Evolutionary conservation across 2,888 invertebrate genomes (phyloP).

Genomic region (Taphrorychus bicolor): DNA sequence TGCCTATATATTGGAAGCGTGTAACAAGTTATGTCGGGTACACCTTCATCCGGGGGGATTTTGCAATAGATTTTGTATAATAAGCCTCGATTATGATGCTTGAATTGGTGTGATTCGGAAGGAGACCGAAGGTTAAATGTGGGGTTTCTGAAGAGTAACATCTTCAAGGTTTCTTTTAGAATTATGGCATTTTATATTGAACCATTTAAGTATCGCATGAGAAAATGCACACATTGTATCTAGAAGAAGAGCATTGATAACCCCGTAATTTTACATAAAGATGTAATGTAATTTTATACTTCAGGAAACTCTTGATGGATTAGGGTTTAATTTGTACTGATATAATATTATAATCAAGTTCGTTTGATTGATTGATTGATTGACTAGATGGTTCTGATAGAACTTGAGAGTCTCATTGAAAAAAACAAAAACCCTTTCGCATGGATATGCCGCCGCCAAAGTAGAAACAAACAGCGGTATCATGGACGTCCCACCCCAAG

Average conservation of each 20-base stretch:
- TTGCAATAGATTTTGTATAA: constrained; percentile 15
- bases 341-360: too few species aligned
- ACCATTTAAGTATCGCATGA: too few species aligned
- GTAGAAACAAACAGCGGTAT: not conserved
- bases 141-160: too few species aligned
- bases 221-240: too few species aligned
- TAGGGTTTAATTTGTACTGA: too few species aligned
- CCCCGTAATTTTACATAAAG: not conserved
- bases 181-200: too few species aligned
- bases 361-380: too few species aligned
- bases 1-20: constrained; percentile 16
- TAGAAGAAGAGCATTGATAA: not conserved
- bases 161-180: too few species aligned
- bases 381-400: not conserved
- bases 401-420: not conserved
- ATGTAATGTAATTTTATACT: too few species aligned
- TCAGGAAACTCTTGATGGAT: too few species aligned
- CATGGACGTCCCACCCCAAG: not conserved
- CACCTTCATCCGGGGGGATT: constrained; percentile 20
- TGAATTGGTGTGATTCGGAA: not conserved
- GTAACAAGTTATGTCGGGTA: constrained; percentile 12
- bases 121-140: not conserved
- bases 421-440: too few species aligned
- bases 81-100: not conserved
- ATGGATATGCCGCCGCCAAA: not conserved